Evolutionary conservation across 2,888 invertebrate genomes (phyloP).

Genomic region (Sthenelais limicola): DNA sequence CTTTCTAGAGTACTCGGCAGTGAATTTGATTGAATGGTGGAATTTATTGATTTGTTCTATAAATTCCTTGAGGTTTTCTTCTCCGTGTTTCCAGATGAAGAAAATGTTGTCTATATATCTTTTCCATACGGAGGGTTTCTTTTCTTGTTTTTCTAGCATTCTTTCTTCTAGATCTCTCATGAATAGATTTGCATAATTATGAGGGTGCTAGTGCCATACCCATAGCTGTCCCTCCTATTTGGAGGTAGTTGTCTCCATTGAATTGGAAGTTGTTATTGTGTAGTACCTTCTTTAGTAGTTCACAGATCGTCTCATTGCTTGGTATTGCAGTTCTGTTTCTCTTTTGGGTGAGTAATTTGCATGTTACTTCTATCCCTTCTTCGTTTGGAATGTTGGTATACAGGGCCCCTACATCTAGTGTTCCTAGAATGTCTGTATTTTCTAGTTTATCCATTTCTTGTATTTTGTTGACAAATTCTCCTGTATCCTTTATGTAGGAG

Average conservation of each 20-base stretch:
- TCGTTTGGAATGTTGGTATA: background rate
- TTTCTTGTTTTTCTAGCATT: background rate
- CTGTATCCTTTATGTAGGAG: too few relatives aligned
- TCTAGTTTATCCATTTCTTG: too few relatives aligned
- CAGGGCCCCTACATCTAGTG: background rate
- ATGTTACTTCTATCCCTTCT: background rate
- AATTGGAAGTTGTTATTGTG: background rate
- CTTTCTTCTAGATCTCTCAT: background rate
- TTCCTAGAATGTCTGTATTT: background rate
- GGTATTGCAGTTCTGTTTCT: background rate
- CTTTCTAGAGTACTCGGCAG: background rate
- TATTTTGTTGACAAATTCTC: too few relatives aligned
- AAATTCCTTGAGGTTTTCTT: background rate
- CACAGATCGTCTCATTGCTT: background rate
- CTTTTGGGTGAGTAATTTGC: background rate
- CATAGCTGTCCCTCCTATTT: background rate
- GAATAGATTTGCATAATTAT: background rate
- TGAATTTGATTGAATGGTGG: background rate
- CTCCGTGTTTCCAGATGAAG: background rate
- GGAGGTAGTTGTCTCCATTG: background rate
- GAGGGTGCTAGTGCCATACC: background rate
- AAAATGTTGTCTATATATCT: background rate
- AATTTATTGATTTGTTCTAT: too few relatives aligned
- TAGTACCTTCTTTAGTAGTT: background rate
- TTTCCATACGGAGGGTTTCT: background rate